Evolutionary conservation across 2,888 invertebrate genomes (phyloP).

Genomic region (Piscicola geometra): DNA sequence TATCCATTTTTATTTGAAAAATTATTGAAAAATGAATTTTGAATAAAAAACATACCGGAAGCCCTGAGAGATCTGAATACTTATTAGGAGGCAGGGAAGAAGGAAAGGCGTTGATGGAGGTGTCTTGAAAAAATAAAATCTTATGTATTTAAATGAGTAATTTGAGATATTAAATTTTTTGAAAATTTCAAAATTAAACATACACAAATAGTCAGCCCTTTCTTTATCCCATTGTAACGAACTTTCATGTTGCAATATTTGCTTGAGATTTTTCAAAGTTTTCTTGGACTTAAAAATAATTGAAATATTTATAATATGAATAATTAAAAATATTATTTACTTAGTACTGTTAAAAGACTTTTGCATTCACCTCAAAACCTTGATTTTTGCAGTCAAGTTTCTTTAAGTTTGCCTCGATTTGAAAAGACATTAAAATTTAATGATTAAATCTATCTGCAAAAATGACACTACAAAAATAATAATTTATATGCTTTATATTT

Average conservation of each 20-base stretch:
- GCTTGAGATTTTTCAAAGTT: conserved; percentile 81
- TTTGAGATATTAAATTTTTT: too few species aligned
- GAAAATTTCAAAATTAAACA: conserved; percentile 1
- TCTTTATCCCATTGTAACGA: conserved; percentile 72
- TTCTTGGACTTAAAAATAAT: conserved; percentile 50
- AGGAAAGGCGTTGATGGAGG: conserved; percentile 82
- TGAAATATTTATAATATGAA: too few species aligned
- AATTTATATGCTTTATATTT: too few species aligned
- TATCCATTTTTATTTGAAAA: conserved; percentile 9
- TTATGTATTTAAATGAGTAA: background rate
- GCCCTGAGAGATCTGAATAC: conserved; percentile 85
- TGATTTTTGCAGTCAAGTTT: too few species aligned
- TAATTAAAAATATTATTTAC: too few species aligned
- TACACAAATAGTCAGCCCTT: conserved; percentile 68
- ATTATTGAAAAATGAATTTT: conserved; percentile 23
- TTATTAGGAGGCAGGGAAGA: conserved; percentile 85
- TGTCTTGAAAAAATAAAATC: conserved; percentile 61
- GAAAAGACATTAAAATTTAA: too few species aligned
- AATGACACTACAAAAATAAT: too few species aligned
- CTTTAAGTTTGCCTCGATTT: too few species aligned
- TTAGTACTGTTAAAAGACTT: too few species aligned
- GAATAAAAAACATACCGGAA: conserved; percentile 62
- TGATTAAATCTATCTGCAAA: too few species aligned
- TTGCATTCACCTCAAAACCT: too few species aligned
- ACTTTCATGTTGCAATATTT: conserved; percentile 76